Conservation (phyloP, 1,140 invertebrate species). For the Euura lappo region DNA sequence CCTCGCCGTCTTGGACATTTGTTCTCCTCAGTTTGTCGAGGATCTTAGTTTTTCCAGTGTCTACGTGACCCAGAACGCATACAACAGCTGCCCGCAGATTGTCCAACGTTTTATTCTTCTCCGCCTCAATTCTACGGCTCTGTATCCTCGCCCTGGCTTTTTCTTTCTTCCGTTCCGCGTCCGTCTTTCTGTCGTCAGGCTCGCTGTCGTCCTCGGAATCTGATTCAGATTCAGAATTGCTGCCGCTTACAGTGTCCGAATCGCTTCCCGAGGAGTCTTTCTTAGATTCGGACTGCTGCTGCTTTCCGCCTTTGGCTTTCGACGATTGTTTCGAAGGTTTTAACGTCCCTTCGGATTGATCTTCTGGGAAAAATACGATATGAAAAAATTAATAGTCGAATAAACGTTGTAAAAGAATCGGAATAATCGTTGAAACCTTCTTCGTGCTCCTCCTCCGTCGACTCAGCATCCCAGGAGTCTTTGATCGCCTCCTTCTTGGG, state of each 20-base stretch:
- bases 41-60: slow-evolving; percentile 99
- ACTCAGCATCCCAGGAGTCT: slow-evolving; percentile 85
- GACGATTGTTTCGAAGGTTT: slow-evolving; percentile 24
- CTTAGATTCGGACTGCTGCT: slow-evolving; percentile 42
- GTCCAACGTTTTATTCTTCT: slow-evolving; percentile 80
- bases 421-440: slow-evolving; percentile 45
- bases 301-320: slow-evolving; percentile 25
- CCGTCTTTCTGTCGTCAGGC: slow-evolving; percentile 64
- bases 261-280: slow-evolving; percentile 64
- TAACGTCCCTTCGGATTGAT: slow-evolving; percentile 50
- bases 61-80: slow-evolving; percentile 99
- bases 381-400: slow-evolving; percentile 17
- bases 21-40: slow-evolving; percentile 94
- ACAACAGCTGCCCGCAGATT: slow-evolving; percentile 93
- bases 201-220: slow-evolving; percentile 57
- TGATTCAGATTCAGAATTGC: slow-evolving; percentile 64
- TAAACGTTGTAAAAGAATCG: slow-evolving; percentile 1
- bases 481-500: slow-evolving; percentile 70
- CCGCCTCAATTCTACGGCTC: slow-evolving; percentile 83
- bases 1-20: slow-evolving; percentile 98
- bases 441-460: slow-evolving; percentile 67
- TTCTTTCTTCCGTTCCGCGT: slow-evolving; percentile 71
- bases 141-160: slow-evolving; percentile 73
- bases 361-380: slow-evolving; percentile 22
- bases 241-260: slow-evolving; percentile 60